Evolutionary conservation across 2,888 invertebrate species (phyloP).

Genomic region (Amblyjoppa proteus): DNA sequence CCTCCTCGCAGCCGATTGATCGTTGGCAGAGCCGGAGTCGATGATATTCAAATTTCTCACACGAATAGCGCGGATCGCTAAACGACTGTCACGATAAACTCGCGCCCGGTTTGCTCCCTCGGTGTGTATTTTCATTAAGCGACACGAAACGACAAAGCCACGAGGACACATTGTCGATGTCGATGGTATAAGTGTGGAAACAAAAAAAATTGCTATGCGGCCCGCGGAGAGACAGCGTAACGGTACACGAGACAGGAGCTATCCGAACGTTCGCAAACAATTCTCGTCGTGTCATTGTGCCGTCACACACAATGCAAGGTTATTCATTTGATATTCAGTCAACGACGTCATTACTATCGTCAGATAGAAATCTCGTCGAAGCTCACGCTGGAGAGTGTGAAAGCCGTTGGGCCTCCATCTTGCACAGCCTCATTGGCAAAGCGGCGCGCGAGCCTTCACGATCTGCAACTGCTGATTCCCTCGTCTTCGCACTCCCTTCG

Average conservation of each 20-base stretch:
- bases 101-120: slow-evolving; percentile 37
- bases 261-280: slow-evolving; percentile 79
- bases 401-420: slow-evolving; percentile 25
- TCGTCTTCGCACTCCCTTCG: slow-evolving; percentile 1
- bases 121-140: slow-evolving; percentile 30
- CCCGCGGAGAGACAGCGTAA: slow-evolving; percentile 81
- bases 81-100: slow-evolving; percentile 57
- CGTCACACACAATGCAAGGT: slow-evolving; percentile 83
- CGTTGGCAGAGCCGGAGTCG: not conserved
- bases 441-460: slow-evolving; percentile 51
- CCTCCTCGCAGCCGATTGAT: not conserved
- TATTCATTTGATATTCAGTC: slow-evolving; percentile 84
- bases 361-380: slow-evolving; percentile 79
- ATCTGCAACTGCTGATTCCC: slow-evolving; percentile 36
- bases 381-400: slow-evolving; percentile 39
- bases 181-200: slow-evolving; percentile 16
- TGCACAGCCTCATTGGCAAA: slow-evolving; percentile 66
- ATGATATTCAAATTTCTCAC: slow-evolving; percentile 49
- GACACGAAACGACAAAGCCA: slow-evolving; percentile 52
- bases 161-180: slow-evolving; percentile 32
- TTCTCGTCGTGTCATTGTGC: slow-evolving; percentile 81
- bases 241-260: slow-evolving; percentile 75
- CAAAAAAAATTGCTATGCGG: slow-evolving; percentile 80
- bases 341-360: slow-evolving; percentile 83
- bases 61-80: slow-evolving; percentile 47